Evolutionary conservation across 2,797 vertebrate species (phyloP).

Genomic region (Melanogrammus aeglefinus): DNA sequence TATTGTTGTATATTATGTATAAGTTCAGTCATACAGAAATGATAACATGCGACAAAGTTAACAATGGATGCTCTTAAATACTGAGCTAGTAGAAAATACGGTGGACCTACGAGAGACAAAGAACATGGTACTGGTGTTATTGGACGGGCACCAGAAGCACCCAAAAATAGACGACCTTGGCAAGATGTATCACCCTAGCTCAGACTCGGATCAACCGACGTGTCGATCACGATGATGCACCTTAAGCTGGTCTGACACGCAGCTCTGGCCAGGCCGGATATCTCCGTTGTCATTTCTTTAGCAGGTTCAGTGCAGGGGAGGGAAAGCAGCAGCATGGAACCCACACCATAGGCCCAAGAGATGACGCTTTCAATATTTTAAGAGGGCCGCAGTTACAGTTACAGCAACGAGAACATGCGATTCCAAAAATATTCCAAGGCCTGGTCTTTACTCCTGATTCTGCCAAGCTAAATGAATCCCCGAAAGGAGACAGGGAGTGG

Average conservation of each 20-base stretch:
- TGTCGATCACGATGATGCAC: conserved; percentile 57
- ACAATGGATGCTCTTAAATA: conserved; percentile 15
- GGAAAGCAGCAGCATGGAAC: conserved; percentile 37
- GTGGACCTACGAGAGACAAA: conserved; percentile 34
- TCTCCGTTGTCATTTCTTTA: conserved; percentile 41
- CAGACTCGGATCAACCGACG: conserved; percentile 58
- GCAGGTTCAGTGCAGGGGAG: conserved; percentile 20
- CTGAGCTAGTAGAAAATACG: neutral
- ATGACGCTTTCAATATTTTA: conserved; percentile 59
- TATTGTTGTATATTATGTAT: neutral
- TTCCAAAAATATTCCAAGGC: conserved; percentile 60
- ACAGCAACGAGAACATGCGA: conserved; percentile 25
- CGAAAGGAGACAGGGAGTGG: conserved; percentile 39
- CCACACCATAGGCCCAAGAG: conserved; percentile 43
- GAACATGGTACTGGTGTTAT: conserved; percentile 19
- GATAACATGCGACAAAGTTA: neutral
- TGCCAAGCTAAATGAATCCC: conserved; percentile 58
- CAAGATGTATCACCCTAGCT: conserved; percentile 52
- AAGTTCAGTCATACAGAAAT: neutral
- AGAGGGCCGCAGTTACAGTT: conserved; percentile 43
- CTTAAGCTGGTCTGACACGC: conserved; percentile 57
- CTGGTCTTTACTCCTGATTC: conserved; percentile 47
- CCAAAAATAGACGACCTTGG: conserved; percentile 56
- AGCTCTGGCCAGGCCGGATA: conserved; percentile 32
- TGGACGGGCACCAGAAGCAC: conserved; percentile 41